Conservation (phyloP, 2,113 vertebrate species). For the Phrynosoma platyrhinos region DNA sequence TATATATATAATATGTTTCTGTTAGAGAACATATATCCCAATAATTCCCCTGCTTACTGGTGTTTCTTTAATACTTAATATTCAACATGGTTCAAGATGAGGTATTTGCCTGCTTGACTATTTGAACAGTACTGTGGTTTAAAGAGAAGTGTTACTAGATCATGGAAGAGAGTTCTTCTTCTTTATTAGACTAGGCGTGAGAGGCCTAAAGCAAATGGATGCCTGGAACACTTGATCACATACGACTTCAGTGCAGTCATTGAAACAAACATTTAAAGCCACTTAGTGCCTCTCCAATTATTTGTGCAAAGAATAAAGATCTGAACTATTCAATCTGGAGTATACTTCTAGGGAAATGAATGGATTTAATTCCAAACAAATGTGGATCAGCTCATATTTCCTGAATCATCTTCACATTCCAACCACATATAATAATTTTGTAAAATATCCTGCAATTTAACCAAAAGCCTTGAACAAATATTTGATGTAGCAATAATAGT, state of each 20-base stretch:
- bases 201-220: not conserved
- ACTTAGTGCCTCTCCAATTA: not conserved
- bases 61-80: not conserved
- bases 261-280: not conserved
- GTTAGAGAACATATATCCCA: not conserved
- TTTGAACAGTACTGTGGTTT: not conserved
- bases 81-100: not conserved
- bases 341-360: too few species aligned
- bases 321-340: not conserved
- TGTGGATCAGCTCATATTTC: not conserved
- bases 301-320: not conserved
- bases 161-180: not conserved
- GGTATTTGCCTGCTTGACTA: not conserved
- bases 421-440: not conserved
- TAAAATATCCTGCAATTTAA: not conserved
- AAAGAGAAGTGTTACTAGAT: not conserved
- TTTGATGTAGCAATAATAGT: not conserved
- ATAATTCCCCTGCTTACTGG: not conserved
- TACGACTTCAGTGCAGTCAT: constrained; percentile 1
- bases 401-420: not conserved
- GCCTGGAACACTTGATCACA: not conserved
- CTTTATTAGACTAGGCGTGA: not conserved
- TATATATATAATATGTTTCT: too few species aligned
- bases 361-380: not conserved
- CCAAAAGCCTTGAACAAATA: not conserved